Evolutionary conservation across 2,113 vertebrate species (phyloP), one percentile per base, ranked within the genome.

Genomic region (Athene noctua): DNA sequence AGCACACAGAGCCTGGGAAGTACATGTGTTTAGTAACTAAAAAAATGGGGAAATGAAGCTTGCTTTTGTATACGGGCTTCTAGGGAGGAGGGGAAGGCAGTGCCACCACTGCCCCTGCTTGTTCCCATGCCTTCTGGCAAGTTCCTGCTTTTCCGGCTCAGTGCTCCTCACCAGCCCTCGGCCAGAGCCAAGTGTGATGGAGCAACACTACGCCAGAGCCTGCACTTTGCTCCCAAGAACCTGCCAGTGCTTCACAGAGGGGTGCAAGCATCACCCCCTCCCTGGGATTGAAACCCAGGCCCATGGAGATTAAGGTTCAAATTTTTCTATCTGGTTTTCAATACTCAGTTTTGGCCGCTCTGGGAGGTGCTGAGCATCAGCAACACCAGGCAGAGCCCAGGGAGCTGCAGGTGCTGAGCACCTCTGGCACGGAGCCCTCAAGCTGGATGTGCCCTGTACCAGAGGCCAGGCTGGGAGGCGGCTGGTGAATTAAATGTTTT

Each of bases 71-170:
- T 47, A 44, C 29, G 54, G 91, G 23, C 15, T 86, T 58, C 49
- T 40, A 27, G 36, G 62, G 52, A 86, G 40, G 20, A 68, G 11
- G 18, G 18, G 36, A 34, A 67, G 32, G 29, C 54, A 54, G n/a
- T 32, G 49, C 27, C 57, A 55, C 46, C 44, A 29, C 4, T 36
- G 15, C 19, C 26, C 27, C 30, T 36, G 22, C 38, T 6, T 13
- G 20, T 62, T 47, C 17, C 15, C 4, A 1, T 61, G 77, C 46
- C 23, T 47, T 72, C 38, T 1, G 12, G 34, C 0, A 0, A 62
- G 65, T 61, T 26, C 29, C 61, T 67, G 32, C 78, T 61, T 63
- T 26, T 57, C 73, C 44, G 49, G 47, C 30, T 55, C 51, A 70
- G 34, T 10, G 27, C 3, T 67, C 61, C 44, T 73, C 2, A 3